phyloP scores from a whole-genome alignment of 2,888 invertebrate genomes.

The Idaea straminata region DNA sequence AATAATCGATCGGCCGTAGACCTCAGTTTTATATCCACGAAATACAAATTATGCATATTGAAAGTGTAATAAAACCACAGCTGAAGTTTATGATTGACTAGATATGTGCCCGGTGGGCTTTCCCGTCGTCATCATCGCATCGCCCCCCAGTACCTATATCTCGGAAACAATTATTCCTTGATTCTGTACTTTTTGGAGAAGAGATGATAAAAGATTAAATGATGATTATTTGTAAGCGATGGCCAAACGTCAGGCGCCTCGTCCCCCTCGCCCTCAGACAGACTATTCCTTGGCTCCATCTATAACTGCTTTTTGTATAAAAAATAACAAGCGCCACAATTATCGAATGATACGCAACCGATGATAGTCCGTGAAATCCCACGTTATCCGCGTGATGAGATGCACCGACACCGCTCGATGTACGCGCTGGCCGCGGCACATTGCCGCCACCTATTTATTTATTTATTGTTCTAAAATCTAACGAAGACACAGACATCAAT shows the following conservation, averaged over 20 bases:
- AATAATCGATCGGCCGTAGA: conserved; percentile 30
- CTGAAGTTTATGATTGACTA: conserved; percentile 28
- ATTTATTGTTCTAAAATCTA: conserved; percentile 1
- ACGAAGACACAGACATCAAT: not conserved
- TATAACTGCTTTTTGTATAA: conserved; percentile 22
- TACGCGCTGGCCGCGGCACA: conserved; percentile 2
- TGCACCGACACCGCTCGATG: conserved; percentile 6
- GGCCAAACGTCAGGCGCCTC: conserved; percentile 10
- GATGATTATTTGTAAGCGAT: conserved; percentile 24
- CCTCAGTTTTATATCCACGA: conserved; percentile 28
- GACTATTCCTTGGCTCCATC: conserved; percentile 10
- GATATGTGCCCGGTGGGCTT: not conserved
- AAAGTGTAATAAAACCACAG: conserved; percentile 29
- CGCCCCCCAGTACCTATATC: not conserved
- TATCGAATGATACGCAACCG: conserved; percentile 30
- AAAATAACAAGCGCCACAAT: conserved; percentile 32
- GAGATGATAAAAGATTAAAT: too few relatives aligned
- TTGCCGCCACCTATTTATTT: conserved; percentile 4
- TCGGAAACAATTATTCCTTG: not conserved
- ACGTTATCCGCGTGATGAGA: conserved; percentile 15
- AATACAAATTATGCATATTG: conserved; percentile 31
- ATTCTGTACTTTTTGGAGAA: not conserved
- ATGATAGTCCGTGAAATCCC: conserved; percentile 24
- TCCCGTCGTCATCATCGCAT: not conserved
- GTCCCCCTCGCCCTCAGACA: conserved; percentile 1